Conservation (phyloP, 2,888 invertebrate genomes). For the Hirtodrosophila duncani region DNA sequence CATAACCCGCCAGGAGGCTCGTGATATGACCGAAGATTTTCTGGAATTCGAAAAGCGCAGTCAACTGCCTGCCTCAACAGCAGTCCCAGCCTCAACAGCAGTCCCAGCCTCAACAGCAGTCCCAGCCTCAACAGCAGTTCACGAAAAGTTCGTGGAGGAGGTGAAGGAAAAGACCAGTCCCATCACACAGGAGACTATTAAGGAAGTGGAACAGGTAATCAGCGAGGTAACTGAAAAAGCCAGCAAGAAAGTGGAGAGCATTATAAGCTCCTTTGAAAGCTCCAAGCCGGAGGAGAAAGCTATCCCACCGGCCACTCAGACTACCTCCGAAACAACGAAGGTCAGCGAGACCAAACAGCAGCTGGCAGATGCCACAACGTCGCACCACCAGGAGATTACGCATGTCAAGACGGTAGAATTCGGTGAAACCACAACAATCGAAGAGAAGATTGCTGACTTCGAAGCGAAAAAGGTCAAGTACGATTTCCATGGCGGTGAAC, state of each 20-base stretch:
- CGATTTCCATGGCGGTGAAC: slow-evolving; percentile 66
- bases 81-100: too few species aligned
- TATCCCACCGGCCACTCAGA: slow-evolving; percentile 7
- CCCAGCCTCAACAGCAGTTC: slow-evolving; percentile 38
- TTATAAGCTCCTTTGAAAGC: slow-evolving; percentile 63
- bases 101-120: too few species aligned
- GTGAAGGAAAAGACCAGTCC: slow-evolving; percentile 60
- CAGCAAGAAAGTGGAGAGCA: slow-evolving; percentile 65
- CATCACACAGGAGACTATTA: slow-evolving; percentile 44
- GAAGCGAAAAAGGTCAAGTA: slow-evolving; percentile 67
- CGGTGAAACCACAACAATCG: slow-evolving; percentile 56
- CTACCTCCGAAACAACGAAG: slow-evolving; percentile 44
- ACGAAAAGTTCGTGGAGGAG: slow-evolving; percentile 67
- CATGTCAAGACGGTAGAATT: slow-evolving; percentile 39
- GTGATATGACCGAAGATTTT: slow-evolving; percentile 74
- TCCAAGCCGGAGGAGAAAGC: slow-evolving; percentile 33
- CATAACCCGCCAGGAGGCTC: slow-evolving; percentile 66
- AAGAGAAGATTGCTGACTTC: slow-evolving; percentile 66
- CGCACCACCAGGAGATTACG: slow-evolving; percentile 27
- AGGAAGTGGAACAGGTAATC: slow-evolving; percentile 56
- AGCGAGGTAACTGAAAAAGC: slow-evolving; percentile 59
- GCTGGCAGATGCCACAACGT: slow-evolving; percentile 38
- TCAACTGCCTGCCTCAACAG: slow-evolving; percentile 52
- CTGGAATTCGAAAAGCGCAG: slow-evolving; percentile 66
- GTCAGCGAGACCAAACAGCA: slow-evolving; percentile 60